Conservation (phyloP, 2,113 vertebrate species). For the Tragelaphus scriptus region DNA sequence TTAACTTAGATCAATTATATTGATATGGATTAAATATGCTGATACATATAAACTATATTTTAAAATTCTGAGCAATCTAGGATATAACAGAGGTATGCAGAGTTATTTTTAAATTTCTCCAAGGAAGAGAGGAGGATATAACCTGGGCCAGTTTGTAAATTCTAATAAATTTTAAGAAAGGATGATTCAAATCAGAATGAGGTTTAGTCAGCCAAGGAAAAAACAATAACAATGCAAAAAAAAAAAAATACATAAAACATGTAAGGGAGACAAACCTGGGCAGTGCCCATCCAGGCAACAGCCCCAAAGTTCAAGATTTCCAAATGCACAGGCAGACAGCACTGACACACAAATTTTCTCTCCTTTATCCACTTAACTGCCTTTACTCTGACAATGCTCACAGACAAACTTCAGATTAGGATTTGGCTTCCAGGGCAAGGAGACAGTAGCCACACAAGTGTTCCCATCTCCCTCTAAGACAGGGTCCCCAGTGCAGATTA, state of each 20-base stretch:
- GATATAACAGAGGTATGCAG: not conserved
- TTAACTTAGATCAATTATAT: not conserved
- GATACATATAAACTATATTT: not conserved
- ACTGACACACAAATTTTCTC: too few species aligned
- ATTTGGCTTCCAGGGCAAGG: not conserved
- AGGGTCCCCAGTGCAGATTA: not conserved
- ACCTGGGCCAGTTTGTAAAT: not conserved
- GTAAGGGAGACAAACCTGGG: not conserved
- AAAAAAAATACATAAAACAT: not conserved
- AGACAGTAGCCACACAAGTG: not conserved
- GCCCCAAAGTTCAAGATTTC: not conserved
- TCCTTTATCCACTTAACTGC: not conserved
- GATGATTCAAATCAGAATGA: not conserved
- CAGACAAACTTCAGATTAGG: not conserved
- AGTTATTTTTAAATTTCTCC: not conserved
- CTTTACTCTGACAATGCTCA: not conserved
- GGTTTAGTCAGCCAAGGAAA: not conserved
- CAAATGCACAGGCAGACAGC: not conserved
- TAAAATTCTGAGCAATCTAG: not conserved
- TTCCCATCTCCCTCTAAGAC: not conserved
- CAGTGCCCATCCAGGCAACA: not conserved
- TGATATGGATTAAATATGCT: not conserved
- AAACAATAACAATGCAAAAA: not conserved
- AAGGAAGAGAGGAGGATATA: rapidly evolving
- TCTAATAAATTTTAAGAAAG: not conserved